Base-by-base conservation (phyloP, 2,797 vertebrate genomes). In the Schizopygopsis malacanthus region DNA sequence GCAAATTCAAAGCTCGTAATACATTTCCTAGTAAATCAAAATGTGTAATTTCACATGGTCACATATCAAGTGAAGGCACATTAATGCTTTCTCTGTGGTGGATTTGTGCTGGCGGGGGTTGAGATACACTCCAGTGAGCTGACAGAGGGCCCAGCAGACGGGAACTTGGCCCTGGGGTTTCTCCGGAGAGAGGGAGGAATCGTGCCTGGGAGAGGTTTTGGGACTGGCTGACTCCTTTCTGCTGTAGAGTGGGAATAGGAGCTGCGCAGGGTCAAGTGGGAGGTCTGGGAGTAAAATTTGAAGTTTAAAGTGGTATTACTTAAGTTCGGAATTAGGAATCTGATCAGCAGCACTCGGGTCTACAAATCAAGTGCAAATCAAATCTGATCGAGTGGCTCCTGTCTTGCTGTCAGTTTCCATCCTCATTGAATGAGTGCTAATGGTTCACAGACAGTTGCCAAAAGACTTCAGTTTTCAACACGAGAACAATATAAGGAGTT, bases 201-300 rank as follows among this genome's bases (percentile, higher is more conserved):
- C 79, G 71, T 79, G 71, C 61, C 88, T 77, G 81, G 88, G 81
- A 85, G 79, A 79, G 85, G 89, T 86, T 91, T 75, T 72, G 83
- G 85, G 82, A 85, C 89, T 88, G 90, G 85, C 89, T 91, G 89
- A 77, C 85, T 88, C 91, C 87, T 92, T 86, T 91, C 93, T 91
- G 92, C 91, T 89, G 76, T 10, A 78, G 83, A 83, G 84, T 85
- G 90, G 88, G 91, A 90, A 92, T 91, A 90, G 91, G 91, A 91
- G 89, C 92, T 92, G 73, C 15, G 72, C 88, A 71, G 63, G 84
- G 79, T 92, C 92, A 91, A 90, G 91, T 90, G 89, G 89, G 92
- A 93, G 88, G 92, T 92, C 91, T 88, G 85, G 50, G 81, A 91
- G 91, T 90, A 92, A 93, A 91, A 91, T 92, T 92, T 92, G 88